Evolutionary conservation across 2,888 invertebrate species (phyloP).

Genomic region (Artemia sp.): DNA sequence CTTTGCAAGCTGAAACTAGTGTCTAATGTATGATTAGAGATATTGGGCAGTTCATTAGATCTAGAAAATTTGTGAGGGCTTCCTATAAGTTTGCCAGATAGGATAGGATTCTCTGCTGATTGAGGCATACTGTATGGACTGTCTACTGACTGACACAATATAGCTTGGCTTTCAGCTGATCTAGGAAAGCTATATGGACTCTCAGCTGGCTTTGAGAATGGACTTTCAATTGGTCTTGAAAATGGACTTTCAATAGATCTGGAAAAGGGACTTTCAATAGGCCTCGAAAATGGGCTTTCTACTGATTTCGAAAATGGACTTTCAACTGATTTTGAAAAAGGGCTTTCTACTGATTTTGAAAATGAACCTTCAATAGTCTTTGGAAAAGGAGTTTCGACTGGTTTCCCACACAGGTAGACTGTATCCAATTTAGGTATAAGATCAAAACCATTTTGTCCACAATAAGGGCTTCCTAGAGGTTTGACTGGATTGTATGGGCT

Average conservation of each 20-base stretch:
- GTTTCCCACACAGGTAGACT: not conserved
- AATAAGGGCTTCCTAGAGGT: not conserved
- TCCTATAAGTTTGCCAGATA: not conserved
- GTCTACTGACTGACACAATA: not conserved
- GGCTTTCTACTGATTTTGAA: conserved; percentile 2
- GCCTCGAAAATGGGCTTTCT: conserved; percentile 1
- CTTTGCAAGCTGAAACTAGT: not conserved
- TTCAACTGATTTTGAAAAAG: not conserved
- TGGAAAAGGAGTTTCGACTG: too few species aligned
- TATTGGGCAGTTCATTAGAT: not conserved
- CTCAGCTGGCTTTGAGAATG: not conserved
- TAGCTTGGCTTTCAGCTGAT: not conserved
- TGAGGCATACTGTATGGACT: not conserved
- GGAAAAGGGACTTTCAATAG: not conserved
- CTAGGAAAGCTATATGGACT: conserved; percentile 7
- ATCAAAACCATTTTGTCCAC: not conserved
- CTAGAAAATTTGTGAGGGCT: not conserved
- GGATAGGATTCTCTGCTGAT: not conserved
- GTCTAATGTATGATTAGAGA: not conserved
- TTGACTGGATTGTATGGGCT: not conserved
- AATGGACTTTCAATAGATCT: not conserved
- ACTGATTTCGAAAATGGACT: not conserved
- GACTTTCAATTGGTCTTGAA: conserved; percentile 7
- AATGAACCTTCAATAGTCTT: not conserved
- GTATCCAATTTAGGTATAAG: not conserved